Evolutionary conservation across 2,113 vertebrate genomes (phyloP), one percentile per base, ranked within the genome.

Genomic region (Jaculus jaculus): DNA sequence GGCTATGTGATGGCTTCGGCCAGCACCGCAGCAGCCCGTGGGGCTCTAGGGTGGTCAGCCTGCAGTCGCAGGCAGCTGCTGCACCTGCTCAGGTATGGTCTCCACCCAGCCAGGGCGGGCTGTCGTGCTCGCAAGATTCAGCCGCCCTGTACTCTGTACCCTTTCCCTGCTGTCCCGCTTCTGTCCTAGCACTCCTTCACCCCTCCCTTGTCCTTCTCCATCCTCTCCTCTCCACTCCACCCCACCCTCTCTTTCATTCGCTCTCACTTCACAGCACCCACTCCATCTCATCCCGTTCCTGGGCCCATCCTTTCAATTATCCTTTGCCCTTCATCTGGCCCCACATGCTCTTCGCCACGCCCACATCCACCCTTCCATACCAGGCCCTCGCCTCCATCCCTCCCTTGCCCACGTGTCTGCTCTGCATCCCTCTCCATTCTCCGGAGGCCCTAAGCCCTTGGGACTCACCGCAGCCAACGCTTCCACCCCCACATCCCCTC

Each of bases 1-100:
- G 98, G 99, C 10, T 98, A 98, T 88, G 98, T 99, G 97, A 99
- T 99, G 99, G 99, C 98, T 0, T 97, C 98, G 0, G 99, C 99
- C 7, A 98, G 98, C 1, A 98, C n/a, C 0, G 98, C 96, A 63
- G 98, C 99, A 94, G 98, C 98, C 97, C 98, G 97, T 1, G 97
- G 99, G 2, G 98, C 98, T 93, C 98, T 99, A 34, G 91, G 97
- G 37, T 99, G 99, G 99, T 99, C 99, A 0, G 91, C 96, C 5
- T 99, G 99, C 97, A 99, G 99, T 95, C 97, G 98, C 42, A 96
- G 97, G 83, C 98, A 99, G 96, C 98, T 99, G 94, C 96, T 97
- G 88, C 96, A 96, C 51, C 98, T 99, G 89, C 98, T 99, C 98
- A 98, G 98, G 99, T 99, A 98, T 4, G 26, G 30, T 26, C 9